Conservation (phyloP, 2,888 invertebrate genomes). For the Caenorhabditis sp. region DNA sequence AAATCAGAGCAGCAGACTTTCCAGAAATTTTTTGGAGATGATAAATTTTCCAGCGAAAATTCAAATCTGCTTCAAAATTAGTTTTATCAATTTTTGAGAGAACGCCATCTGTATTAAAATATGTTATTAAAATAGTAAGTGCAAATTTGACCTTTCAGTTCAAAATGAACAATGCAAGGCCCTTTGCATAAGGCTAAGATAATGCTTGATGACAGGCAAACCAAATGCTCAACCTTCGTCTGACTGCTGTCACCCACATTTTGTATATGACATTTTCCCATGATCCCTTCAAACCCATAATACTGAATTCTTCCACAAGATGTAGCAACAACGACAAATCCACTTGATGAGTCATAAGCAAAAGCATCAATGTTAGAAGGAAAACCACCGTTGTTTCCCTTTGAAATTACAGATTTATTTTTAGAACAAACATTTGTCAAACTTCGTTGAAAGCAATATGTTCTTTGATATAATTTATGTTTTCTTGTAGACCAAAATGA, state of each 20-base stretch:
- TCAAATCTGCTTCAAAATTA: too few species aligned
- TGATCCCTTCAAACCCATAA: constrained; percentile 32
- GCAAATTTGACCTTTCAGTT: background rate
- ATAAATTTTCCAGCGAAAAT: constrained; percentile 19
- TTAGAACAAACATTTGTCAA: constrained; percentile 3
- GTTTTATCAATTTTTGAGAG: too few species aligned
- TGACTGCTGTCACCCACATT: background rate
- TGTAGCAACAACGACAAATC: constrained; percentile 29
- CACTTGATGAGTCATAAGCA: constrained; percentile 15
- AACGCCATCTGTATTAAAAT: too few species aligned
- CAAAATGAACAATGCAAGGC: background rate
- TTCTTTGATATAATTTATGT: constrained; percentile 9
- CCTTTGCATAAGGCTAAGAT: background rate
- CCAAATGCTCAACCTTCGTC: background rate
- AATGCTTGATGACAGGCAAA: background rate
- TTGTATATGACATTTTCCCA: background rate
- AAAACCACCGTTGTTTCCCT: constrained; percentile 53
- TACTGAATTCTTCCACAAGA: constrained; percentile 27
- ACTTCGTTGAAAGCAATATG: background rate
- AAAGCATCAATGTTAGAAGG: constrained; percentile 42
- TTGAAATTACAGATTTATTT: constrained; percentile 1
- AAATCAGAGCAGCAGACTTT: constrained; percentile 6
- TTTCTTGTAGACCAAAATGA: background rate
- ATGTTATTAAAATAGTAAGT: too few species aligned
- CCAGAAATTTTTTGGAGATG: constrained; percentile 27